Conservation (phyloP, 2,888 invertebrate species). For the Dasypogon diadema region DNA sequence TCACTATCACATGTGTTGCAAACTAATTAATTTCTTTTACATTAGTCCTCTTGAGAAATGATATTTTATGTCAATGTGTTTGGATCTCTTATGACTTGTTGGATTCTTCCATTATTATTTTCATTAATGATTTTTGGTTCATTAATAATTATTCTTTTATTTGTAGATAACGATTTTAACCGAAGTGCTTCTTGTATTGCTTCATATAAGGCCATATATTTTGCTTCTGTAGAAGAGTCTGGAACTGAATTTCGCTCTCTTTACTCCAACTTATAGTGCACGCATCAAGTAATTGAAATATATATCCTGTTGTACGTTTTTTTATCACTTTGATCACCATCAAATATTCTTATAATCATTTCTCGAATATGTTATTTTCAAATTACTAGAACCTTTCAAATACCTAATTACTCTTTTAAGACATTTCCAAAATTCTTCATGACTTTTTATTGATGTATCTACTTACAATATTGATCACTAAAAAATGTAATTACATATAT, state of each 20-base stretch:
- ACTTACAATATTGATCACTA: conserved; percentile 49
- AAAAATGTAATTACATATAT: too few relatives aligned
- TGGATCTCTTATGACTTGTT: conserved; percentile 35
- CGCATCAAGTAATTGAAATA: conserved; percentile 49
- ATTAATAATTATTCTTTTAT: conserved; percentile 7
- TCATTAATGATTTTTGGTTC: conserved; percentile 48
- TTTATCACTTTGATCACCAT: conserved; percentile 47
- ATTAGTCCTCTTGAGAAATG: conserved; percentile 47
- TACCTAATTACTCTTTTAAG: conserved; percentile 45
- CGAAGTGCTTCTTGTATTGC: conserved; percentile 43
- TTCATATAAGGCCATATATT: conserved; percentile 53
- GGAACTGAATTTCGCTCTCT: conserved; percentile 53
- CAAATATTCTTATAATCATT: conserved; percentile 47
- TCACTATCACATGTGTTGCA: too few relatives aligned
- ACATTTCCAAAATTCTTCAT: conserved; percentile 41
- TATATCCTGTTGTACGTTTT: conserved; percentile 54
- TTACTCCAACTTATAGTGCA: conserved; percentile 53
- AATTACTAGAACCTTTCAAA: conserved; percentile 25
- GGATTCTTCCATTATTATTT: conserved; percentile 53
- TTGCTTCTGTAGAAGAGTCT: conserved; percentile 50
- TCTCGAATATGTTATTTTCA: conserved; percentile 46
- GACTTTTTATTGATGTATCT: conserved; percentile 42
- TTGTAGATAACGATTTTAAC: conserved; percentile 44
- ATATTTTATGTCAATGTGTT: conserved; percentile 52
- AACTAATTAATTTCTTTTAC: conserved; percentile 19